phyloP scores from a whole-genome alignment of 2,888 invertebrate genomes.

The Globia sparganii region DNA sequence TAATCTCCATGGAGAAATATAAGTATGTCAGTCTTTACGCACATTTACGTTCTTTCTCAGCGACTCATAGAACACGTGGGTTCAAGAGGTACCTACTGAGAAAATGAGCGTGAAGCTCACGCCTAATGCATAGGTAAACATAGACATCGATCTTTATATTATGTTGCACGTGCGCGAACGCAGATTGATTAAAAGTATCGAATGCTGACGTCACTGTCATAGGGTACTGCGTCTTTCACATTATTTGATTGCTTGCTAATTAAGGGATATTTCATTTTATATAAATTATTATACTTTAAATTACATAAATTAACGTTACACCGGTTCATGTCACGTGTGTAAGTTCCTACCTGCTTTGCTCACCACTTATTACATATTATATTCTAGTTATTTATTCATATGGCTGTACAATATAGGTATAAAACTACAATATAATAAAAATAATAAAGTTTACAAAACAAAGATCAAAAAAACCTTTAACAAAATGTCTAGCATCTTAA shows the following conservation, averaged over 20 bases:
- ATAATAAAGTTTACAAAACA: neutral
- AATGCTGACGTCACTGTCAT: conserved; percentile 54
- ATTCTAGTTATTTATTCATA: neutral
- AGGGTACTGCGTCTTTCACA: conserved; percentile 20
- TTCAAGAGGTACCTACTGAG: conserved; percentile 26
- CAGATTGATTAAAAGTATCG: conserved; percentile 56
- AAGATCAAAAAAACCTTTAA: neutral
- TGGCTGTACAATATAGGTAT: neutral
- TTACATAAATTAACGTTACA: conserved; percentile 13
- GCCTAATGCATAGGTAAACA: conserved; percentile 54
- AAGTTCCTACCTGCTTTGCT: neutral
- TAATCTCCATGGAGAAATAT: neutral
- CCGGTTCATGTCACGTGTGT: neutral
- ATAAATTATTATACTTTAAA: conserved; percentile 3
- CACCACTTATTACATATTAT: conserved; percentile 3
- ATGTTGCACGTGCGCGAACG: conserved; percentile 50
- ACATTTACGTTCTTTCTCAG: conserved; percentile 6
- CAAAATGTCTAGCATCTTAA: neutral
- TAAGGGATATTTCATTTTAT: conserved; percentile 13
- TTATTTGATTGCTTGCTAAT: conserved; percentile 39
- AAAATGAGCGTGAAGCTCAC: conserved; percentile 53
- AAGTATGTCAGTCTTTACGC: conserved; percentile 13
- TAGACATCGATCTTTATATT: conserved; percentile 47
- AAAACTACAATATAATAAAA: neutral
- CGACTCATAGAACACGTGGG: conserved; percentile 46